These are phyloP conservation scores for Globia sparganii DNA, from an alignment of 2,888 invertebrate genomes.

Conservation along the genomic window DNA sequence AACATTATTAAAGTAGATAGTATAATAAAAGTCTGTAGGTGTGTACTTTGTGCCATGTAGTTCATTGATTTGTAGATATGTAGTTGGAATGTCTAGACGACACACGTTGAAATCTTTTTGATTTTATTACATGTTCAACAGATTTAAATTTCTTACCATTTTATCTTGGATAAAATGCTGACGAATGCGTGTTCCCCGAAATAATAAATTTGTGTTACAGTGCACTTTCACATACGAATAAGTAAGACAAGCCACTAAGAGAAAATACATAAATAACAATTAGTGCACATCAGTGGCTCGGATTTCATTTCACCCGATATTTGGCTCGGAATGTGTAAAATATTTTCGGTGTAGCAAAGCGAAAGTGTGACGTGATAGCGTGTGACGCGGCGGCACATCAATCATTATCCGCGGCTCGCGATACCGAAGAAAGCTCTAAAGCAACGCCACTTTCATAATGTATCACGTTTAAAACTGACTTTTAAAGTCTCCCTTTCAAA, in stretches of 20 bases:
- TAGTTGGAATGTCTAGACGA: slow-evolving; percentile 33
- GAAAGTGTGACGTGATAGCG: slow-evolving; percentile 84
- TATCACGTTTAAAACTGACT: slow-evolving; percentile 87
- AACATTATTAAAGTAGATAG: slow-evolving; percentile 56
- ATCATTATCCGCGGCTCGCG: slow-evolving; percentile 87
- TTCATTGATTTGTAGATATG: slow-evolving; percentile 41
- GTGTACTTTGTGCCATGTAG: slow-evolving; percentile 34
- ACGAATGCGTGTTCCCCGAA: not conserved
- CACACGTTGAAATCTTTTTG: not conserved
- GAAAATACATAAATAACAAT: slow-evolving; percentile 49
- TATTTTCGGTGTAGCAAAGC: slow-evolving; percentile 82
- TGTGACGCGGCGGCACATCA: slow-evolving; percentile 82
- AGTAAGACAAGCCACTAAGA: slow-evolving; percentile 10
- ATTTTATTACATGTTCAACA: slow-evolving; percentile 15
- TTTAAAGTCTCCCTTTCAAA: slow-evolving; percentile 76
- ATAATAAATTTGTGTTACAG: slow-evolving; percentile 20
- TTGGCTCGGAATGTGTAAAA: slow-evolving; percentile 78
- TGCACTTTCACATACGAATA: slow-evolving; percentile 21
- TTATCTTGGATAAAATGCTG: not conserved
- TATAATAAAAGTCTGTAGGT: slow-evolving; percentile 42
- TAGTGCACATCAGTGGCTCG: slow-evolving; percentile 63
- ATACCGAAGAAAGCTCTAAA: slow-evolving; percentile 88
- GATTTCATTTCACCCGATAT: slow-evolving; percentile 73
- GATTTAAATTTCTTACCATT: slow-evolving; percentile 4
- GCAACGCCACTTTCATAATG: slow-evolving; percentile 86